A percentile compares a stretch with the other conserved stretches of the same genome.
These are phyloP conservation scores for Archilochus colubris DNA, from an alignment of 2,113 vertebrate genomes.

Conservation along the genomic window DNA sequence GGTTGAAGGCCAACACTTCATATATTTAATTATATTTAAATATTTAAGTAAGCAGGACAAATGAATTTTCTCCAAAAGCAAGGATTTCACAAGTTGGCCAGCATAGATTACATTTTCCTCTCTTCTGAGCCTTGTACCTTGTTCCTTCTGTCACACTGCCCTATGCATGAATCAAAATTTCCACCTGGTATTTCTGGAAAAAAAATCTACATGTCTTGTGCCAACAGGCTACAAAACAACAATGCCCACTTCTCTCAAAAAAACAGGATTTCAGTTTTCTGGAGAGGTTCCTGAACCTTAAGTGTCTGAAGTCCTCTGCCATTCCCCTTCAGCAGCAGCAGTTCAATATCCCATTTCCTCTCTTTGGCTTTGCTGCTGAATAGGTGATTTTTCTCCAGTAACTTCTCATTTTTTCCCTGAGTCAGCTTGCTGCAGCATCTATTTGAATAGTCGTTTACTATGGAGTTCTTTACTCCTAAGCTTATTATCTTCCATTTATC, in stretches of 20 bases:
- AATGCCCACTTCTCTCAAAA: not conserved
- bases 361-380: not conserved
- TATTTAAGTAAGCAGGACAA: not conserved
- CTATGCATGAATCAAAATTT: not conserved
- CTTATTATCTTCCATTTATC: constrained; percentile 56
- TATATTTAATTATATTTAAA: no score
- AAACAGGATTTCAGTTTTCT: not conserved
- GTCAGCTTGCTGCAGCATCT: not conserved
- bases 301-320: not conserved
- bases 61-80: not conserved
- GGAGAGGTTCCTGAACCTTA: not conserved
- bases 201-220: not conserved
- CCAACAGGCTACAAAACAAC: not conserved
- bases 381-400: not conserved
- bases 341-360: not conserved
- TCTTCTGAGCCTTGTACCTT: not conserved
- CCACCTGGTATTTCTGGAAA: not conserved
- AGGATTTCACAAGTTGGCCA: not conserved
- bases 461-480: not conserved
- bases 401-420: not conserved
- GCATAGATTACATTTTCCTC: accelerated
- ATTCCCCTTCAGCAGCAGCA: not conserved
- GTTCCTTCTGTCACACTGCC: not conserved
- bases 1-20: not conserved
- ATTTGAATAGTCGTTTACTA: not conserved